phyloP scores from a whole-genome alignment of 2,888 invertebrate genomes.

The Ennomos fuscantarius region DNA sequence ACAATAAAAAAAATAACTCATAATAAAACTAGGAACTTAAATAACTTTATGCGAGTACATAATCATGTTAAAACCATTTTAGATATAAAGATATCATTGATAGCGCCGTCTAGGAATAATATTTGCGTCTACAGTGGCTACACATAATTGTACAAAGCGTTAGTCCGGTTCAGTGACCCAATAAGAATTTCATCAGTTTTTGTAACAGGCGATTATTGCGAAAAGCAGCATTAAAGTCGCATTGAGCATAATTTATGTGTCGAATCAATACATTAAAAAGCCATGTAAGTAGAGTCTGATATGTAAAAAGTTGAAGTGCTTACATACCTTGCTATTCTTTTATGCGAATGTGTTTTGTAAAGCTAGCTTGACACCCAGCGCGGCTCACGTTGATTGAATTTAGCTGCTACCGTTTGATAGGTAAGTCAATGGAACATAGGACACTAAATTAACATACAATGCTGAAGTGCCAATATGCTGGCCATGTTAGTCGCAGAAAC shows the following conservation, averaged over 20 bases:
- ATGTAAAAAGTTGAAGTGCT: constrained; percentile 18
- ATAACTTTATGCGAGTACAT: too few relatives aligned
- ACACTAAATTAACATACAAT: too few relatives aligned
- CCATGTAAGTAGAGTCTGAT: neutral
- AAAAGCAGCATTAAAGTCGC: constrained; percentile 20
- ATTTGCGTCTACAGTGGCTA: neutral
- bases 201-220: constrained; percentile 10
- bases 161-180: constrained; percentile 22
- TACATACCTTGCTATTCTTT: neutral
- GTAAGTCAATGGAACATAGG: too few relatives aligned
- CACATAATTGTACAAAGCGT: neutral
- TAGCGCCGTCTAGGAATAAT: too few relatives aligned
- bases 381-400: too few relatives aligned
- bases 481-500: too few relatives aligned
- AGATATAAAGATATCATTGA: too few relatives aligned
- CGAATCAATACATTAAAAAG: constrained; percentile 26
- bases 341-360: constrained; percentile 9
- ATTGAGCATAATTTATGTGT: constrained; percentile 23
- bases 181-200: constrained; percentile 36
- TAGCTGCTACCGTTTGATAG: too few relatives aligned
- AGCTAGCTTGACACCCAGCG: neutral
- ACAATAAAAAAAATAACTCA: too few relatives aligned
- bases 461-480: too few relatives aligned
- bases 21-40: too few relatives aligned
- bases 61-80: too few relatives aligned